A percentile compares a stretch with the other conserved stretches of the same genome.
These are phyloP conservation scores for Chelonus formosanus DNA, from an alignment of 2,888 invertebrate species.

Conservation along the genomic window DNA sequence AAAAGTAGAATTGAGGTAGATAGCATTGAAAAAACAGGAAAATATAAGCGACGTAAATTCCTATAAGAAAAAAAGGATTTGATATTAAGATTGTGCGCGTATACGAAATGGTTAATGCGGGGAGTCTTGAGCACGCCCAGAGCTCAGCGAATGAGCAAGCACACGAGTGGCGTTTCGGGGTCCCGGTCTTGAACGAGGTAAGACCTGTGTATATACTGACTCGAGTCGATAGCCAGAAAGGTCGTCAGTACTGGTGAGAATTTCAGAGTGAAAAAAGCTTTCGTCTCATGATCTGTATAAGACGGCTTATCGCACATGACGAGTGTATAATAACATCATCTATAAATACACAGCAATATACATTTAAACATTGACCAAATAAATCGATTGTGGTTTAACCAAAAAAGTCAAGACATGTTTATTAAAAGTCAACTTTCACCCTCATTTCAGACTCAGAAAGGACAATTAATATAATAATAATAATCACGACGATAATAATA, in stretches of 20 bases:
- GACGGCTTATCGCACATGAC: not conserved
- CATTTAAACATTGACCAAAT: too few species aligned
- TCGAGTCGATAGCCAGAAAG: slow-evolving; percentile 28
- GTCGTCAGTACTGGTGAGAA: slow-evolving; percentile 19
- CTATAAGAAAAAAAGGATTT: not conserved
- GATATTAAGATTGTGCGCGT: slow-evolving; percentile 5
- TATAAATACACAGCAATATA: too few species aligned
- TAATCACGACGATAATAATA: too few species aligned
- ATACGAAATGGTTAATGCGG: slow-evolving; percentile 26
- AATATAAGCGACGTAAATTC: not conserved
- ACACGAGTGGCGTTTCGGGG: slow-evolving; percentile 29
- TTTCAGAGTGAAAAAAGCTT: slow-evolving; percentile 18
- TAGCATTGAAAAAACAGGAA: too few species aligned
- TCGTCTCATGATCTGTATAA: not conserved
- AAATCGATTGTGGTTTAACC: too few species aligned
- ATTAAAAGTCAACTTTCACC: too few species aligned
- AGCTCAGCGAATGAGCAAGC: slow-evolving; percentile 31
- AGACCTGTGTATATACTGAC: slow-evolving; percentile 15
- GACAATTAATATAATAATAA: too few species aligned
- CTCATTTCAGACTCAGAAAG: too few species aligned
- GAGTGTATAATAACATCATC: too few species aligned
- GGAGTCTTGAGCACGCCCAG: slow-evolving; percentile 26
- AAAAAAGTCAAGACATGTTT: too few species aligned
- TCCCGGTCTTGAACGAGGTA: slow-evolving; percentile 17
- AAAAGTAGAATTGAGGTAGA: too few species aligned